Percentiles rank a stretch among this genome's conserved stretches.
Conservation (phyloP, 2,888 invertebrate genomes). For the Morpho helenor region DNA sequence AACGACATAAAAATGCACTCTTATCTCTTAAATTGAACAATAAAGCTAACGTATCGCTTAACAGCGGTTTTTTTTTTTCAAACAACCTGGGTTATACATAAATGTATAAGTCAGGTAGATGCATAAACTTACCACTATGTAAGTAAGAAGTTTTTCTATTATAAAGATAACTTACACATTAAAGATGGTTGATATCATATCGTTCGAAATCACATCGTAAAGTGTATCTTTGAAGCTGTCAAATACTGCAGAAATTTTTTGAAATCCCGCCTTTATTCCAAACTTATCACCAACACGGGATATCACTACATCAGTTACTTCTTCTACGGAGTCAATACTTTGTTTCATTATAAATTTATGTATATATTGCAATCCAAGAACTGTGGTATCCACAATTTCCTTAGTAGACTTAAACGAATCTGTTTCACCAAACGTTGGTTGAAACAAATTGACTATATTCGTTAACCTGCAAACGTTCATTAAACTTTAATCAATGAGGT, state of each 20-base stretch:
- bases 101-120: no score
- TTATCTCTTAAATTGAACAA: no score
- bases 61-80: no score
- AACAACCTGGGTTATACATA: no score
- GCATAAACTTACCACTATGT: no score
- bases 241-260: slow-evolving; percentile 36
- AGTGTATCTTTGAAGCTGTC: slow-evolving; percentile 41
- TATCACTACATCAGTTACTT: slow-evolving; percentile 22
- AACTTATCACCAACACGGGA: slow-evolving; percentile 29
- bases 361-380: slow-evolving; percentile 49
- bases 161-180: slow-evolving; percentile 55
- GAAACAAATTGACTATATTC: slow-evolving; percentile 54
- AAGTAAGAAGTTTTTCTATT: not conserved
- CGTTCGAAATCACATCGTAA: slow-evolving; percentile 33
- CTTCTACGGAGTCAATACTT: slow-evolving; percentile 26
- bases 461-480: slow-evolving; percentile 44
- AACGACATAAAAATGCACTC: no score
- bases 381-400: slow-evolving; percentile 45
- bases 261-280: slow-evolving; percentile 20
- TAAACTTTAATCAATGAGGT: no score
- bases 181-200: slow-evolving; percentile 45
- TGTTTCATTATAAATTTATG: slow-evolving; percentile 44
- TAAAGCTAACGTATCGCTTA: no score
- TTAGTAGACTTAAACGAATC: slow-evolving; percentile 49
- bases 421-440: slow-evolving; percentile 61